Conservation (phyloP, 2,888 invertebrate species). For the Caenorhabditis becei region DNA sequence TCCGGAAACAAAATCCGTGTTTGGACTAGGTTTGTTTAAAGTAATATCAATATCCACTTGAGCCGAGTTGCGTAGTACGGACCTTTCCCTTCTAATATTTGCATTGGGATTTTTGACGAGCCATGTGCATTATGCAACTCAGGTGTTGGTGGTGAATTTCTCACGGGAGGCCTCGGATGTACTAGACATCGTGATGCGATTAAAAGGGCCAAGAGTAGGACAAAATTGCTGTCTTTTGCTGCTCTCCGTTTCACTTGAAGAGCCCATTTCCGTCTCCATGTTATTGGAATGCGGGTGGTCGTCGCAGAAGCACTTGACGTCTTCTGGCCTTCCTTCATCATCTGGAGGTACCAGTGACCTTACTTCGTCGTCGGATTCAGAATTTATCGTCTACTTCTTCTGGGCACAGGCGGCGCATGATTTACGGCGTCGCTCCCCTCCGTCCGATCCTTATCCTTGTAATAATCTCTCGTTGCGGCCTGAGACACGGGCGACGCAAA, state of each 20-base stretch:
- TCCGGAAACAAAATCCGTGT: conserved; percentile 29
- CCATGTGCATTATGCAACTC: conserved; percentile 48
- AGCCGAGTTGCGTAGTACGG: conserved; percentile 49
- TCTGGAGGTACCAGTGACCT: conserved; percentile 47
- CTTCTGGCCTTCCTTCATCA: conserved; percentile 26
- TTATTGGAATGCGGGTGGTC: conserved; percentile 60
- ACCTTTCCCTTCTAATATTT: conserved; percentile 36
- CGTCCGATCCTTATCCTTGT: conserved; percentile 58
- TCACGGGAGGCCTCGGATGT: conserved; percentile 36
- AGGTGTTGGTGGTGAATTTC: conserved; percentile 41
- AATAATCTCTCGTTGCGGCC: conserved; percentile 47
- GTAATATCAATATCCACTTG: conserved; percentile 60
- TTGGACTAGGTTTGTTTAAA: conserved; percentile 35
- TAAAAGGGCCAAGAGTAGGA: conserved; percentile 34
- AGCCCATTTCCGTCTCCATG: conserved; percentile 60
- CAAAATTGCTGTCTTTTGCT: conserved; percentile 50
- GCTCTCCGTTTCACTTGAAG: conserved; percentile 55
- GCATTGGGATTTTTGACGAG: conserved; percentile 53
- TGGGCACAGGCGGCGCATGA: conserved; percentile 59
- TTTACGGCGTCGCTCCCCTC: conserved; percentile 56
- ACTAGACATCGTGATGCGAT: conserved; percentile 54
- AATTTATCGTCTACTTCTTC: conserved; percentile 55
- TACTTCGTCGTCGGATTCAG: conserved; percentile 51
- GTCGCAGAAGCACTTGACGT: conserved; percentile 46
- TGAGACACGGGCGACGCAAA: conserved; percentile 17